Conservation (phyloP, 2,888 invertebrate genomes). For the Sepiola atlantica region DNA sequence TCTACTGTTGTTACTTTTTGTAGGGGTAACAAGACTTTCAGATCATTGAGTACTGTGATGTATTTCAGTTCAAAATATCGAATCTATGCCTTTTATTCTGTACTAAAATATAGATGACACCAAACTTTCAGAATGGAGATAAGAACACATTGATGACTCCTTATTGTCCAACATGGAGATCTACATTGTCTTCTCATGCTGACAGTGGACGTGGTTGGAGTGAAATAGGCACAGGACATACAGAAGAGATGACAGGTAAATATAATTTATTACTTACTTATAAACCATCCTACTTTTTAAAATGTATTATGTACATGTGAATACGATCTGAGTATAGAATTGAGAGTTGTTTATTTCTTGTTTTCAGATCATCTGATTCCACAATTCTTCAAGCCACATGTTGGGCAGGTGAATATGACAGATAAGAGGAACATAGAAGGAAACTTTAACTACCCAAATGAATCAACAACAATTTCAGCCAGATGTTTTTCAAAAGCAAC, state of each 20-base stretch:
- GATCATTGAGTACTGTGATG: too few relatives aligned
- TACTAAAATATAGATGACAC: not conserved
- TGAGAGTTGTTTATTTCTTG: not conserved
- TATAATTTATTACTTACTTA: not conserved
- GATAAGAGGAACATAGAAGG: constrained; percentile 18
- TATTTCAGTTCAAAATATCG: too few relatives aligned
- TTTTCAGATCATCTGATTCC: constrained; percentile 4
- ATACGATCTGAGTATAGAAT: not conserved
- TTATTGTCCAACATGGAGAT: not conserved
- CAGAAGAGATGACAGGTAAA: constrained; percentile 32
- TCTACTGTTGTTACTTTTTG: too few relatives aligned
- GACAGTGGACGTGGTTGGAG: not conserved
- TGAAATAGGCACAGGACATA: not conserved
- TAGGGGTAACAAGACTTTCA: too few relatives aligned
- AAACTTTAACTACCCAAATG: not conserved
- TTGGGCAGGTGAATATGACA: not conserved
- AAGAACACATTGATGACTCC: not conserved
- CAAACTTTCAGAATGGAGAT: not conserved
- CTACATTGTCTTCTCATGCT: not conserved
- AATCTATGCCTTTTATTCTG: not conserved
- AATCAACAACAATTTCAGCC: not conserved
- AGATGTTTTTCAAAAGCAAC: too few relatives aligned
- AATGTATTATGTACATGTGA: too few relatives aligned
- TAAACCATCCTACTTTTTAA: too few relatives aligned
- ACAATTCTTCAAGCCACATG: not conserved